Evolutionary conservation across 2,797 vertebrate genomes (phyloP), one percentile per base, ranked within the genome.

Genomic region (Sebastes steindachneri): DNA sequence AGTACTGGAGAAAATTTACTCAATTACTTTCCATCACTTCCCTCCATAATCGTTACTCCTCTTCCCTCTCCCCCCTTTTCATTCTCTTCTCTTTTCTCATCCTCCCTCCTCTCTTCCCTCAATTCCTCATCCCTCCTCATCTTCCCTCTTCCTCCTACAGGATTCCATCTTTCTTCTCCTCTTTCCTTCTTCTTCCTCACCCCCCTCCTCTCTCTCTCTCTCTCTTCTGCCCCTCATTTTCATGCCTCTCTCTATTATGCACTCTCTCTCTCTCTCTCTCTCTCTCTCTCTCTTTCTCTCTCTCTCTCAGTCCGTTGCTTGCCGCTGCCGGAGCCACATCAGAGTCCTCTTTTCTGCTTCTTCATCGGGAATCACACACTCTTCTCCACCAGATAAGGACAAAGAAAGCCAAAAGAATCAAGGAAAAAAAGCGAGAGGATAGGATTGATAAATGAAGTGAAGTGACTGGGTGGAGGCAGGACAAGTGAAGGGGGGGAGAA

Each of bases 241-340:
- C 35, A 58, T 15, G 55, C 2, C 23, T 45, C 77, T 31, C 70
- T 63, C 68, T 23, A 37, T 64, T 29, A 26, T 76, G 51, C 71
- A 63, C 28, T 7, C 28, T 29, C 31, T 29, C 26, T 45, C 77
- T 28, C 75, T 25, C 64, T 53, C 71, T 53, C 64, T 35, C 75
- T n/a, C 17, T 3, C 64, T 23, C 33, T 23, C 37, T 21, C 66
- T 53, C 25, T 8, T 51, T 75, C 75, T 45, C 79, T 28, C 28
- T 37, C 73, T 26, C 85, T 65, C 80, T 88, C 75, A 87, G 88
- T 89, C 67, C 41, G 55, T 84, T 28, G 85, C 83, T 66, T 41
- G 89, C 74, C 11, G 69, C 73, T 80, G 75, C 75, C 60, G 15
- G 77, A 85, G 84, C 89, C 76, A 4, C 85, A 90, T 81, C 90